A percentile compares a stretch with the other conserved stretches of the same genome.
phyloP scores from a whole-genome alignment of 2,113 vertebrate species.

The Triplophysa tibetana region DNA sequence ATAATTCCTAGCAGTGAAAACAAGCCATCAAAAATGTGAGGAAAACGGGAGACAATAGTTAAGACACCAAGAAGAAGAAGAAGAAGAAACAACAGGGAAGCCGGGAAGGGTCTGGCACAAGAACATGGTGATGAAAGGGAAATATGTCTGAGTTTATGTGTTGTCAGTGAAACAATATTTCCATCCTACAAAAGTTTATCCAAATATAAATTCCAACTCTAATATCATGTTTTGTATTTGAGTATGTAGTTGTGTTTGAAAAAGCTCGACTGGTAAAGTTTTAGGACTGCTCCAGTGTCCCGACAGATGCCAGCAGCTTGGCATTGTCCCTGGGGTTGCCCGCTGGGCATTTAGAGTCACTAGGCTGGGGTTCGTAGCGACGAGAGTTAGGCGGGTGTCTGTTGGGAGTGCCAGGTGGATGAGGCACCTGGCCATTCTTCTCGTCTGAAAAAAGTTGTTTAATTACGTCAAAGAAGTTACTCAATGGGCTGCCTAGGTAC shows the following conservation, averaged over 20 bases:
- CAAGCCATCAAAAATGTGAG: conserved; percentile 81
- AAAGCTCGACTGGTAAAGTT: conserved; percentile 18
- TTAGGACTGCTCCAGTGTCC: conserved; percentile 86
- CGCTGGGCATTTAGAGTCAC: conserved; percentile 83
- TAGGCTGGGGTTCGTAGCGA: conserved; percentile 84
- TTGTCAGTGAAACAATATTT: conserved; percentile 72
- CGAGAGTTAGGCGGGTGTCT: conserved; percentile 83
- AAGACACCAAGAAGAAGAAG: conserved; percentile 56
- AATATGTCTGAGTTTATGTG: conserved; percentile 61
- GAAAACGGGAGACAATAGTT: conserved; percentile 59
- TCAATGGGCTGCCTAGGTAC: conserved; percentile 94
- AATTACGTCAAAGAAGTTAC: conserved; percentile 99
- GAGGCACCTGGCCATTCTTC: conserved; percentile 97
- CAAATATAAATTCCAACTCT: conserved; percentile 71
- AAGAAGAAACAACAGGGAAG: conserved; percentile 57
- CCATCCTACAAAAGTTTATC: conserved; percentile 76
- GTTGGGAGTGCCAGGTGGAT: conserved; percentile 85
- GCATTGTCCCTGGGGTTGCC: conserved; percentile 80
- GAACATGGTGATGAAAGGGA: conserved; percentile 21
- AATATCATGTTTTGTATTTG: conserved; percentile 62
- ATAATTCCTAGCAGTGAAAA: conserved; percentile 97
- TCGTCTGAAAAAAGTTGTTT: conserved; percentile 99
- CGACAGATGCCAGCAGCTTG: conserved; percentile 81
- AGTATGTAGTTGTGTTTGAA: not conserved
- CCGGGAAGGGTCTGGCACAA: conserved; percentile 16